A percentile compares a stretch with the other conserved stretches of the same genome.
Evolutionary conservation across 1,140 invertebrate species (phyloP).

Genomic region (Euborellia annulipes): DNA sequence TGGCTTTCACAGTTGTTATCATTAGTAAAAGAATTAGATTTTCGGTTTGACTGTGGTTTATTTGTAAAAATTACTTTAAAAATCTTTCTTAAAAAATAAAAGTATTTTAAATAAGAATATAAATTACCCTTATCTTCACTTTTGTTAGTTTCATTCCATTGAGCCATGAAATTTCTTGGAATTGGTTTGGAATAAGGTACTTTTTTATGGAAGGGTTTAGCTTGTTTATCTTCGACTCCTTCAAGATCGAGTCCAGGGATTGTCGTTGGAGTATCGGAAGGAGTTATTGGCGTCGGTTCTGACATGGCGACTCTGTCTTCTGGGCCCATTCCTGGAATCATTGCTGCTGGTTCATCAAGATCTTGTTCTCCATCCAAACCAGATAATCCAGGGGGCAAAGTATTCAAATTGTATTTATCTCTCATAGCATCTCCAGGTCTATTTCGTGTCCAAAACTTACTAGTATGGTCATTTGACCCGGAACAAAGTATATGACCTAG

Average conservation of each 20-base stretch:
- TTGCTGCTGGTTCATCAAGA: slow-evolving; percentile 38
- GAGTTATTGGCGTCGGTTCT: slow-evolving; percentile 35
- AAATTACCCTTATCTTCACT: slow-evolving; percentile 13
- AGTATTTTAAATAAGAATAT: slow-evolving; percentile 14
- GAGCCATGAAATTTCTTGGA: slow-evolving; percentile 86
- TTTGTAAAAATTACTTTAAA: no score
- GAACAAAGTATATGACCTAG: slow-evolving; percentile 91
- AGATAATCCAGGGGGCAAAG: slow-evolving; percentile 56
- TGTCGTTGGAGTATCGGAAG: slow-evolving; percentile 26
- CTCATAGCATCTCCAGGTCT: slow-evolving; percentile 94
- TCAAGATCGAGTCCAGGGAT: slow-evolving; percentile 83
- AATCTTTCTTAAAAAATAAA: no score
- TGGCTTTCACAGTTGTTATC: no score
- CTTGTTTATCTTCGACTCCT: slow-evolving; percentile 48
- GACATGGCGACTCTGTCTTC: slow-evolving; percentile 54
- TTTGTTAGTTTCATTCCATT: slow-evolving; percentile 75
- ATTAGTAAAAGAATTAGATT: no score
- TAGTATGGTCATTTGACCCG: slow-evolving; percentile 95
- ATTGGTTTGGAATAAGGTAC: slow-evolving; percentile 87
- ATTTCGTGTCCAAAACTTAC: slow-evolving; percentile 98
- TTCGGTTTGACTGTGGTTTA: no score
- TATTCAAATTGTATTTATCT: slow-evolving; percentile 95
- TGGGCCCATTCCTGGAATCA: slow-evolving; percentile 89
- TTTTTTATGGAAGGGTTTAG: slow-evolving; percentile 50
- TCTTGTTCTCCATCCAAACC: slow-evolving; percentile 40